Conservation (phyloP, 2,888 invertebrate species). For the Xylota sylvarum region DNA sequence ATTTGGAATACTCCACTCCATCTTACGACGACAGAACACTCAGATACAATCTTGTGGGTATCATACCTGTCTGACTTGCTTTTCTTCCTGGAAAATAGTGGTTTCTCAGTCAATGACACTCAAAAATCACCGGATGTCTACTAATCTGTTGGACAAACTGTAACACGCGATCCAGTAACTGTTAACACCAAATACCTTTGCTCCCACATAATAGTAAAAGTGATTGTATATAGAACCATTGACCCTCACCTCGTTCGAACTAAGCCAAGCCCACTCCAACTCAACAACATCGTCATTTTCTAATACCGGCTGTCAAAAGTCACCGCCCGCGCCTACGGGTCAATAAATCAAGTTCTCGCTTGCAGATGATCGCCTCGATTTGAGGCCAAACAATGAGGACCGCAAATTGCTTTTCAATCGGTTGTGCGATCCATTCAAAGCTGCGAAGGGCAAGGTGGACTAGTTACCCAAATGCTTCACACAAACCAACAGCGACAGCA, state of each 20-base stretch:
- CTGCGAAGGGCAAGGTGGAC: slow-evolving; percentile 38
- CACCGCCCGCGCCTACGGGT: slow-evolving; percentile 34
- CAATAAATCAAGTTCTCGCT: slow-evolving; percentile 66
- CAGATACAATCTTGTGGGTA: too few species aligned
- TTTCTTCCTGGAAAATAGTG: too few species aligned
- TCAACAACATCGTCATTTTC: slow-evolving; percentile 11
- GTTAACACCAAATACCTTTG: background rate
- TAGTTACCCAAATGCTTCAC: slow-evolving; percentile 28
- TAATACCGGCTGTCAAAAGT: slow-evolving; percentile 17
- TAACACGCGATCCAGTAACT: background rate
- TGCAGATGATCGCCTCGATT: slow-evolving; percentile 48
- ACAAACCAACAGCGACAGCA: too few species aligned
- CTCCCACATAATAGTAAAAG: slow-evolving; percentile 17
- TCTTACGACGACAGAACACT: too few species aligned
- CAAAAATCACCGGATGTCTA: background rate
- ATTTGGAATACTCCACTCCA: too few species aligned
- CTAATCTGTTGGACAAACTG: background rate
- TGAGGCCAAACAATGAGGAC: slow-evolving; percentile 60
- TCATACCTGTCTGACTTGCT: too few species aligned
- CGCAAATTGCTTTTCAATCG: slow-evolving; percentile 69
- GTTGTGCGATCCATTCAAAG: slow-evolving; percentile 34
- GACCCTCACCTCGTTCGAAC: slow-evolving; percentile 10
- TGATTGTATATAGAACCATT: slow-evolving; percentile 16
- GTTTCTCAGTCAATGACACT: too few species aligned
- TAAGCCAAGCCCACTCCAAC: background rate